Base-by-base conservation (phyloP, 92 coral and sea anemone species). In the Heteractis magnifica region DNA sequence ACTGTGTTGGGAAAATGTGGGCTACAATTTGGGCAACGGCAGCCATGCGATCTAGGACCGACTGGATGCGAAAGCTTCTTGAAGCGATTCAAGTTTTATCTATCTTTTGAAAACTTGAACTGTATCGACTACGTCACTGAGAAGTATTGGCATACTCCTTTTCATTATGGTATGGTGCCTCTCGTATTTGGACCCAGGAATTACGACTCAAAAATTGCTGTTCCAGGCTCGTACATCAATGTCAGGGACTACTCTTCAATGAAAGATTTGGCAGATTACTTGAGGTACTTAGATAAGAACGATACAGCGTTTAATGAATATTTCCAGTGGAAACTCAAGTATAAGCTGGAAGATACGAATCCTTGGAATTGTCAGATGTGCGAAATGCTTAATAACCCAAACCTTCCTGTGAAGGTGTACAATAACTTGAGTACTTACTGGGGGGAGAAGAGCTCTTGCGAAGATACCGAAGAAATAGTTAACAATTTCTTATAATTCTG, bases 1-100 rank as follows among this genome's bases (percentile, higher is more conserved):
- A 94, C 94, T 53, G 90, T 95, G 4, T 95, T 84, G 65, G 98
- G 98, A 13, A 60, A 71, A 34, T 95, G 98, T 74, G 81, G 86
- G 4, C 48, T 19, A 15, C 83, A 83, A 19, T 95, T 95, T 77
- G 88, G 90, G 76, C 98, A 91, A 90, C 23, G 7, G 14, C 56
- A 83, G 34, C 81, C 75, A 75, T 83, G 87, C 49, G 9, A 20
- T 7, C 64, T 56, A 6, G 75, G 75, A 4, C 75, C 87, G 41
- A 71, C 71, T 78, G 72, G 12, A 52, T 78, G 82, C 20, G 14
- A 56, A 6, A 21, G 18, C 4, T 71, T 78, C n/a, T 78, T 78
- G 58, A 82, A 26, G 52, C 76, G 79, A 4, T 77, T 75, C 77
- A 87, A 87, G 65, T 87, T 87, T 48, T 76, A 77, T 10, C 60